Evolutionary conservation across 2,888 invertebrate genomes (phyloP), one percentile per base, ranked within the genome.

Genomic region (Patella depressa): DNA sequence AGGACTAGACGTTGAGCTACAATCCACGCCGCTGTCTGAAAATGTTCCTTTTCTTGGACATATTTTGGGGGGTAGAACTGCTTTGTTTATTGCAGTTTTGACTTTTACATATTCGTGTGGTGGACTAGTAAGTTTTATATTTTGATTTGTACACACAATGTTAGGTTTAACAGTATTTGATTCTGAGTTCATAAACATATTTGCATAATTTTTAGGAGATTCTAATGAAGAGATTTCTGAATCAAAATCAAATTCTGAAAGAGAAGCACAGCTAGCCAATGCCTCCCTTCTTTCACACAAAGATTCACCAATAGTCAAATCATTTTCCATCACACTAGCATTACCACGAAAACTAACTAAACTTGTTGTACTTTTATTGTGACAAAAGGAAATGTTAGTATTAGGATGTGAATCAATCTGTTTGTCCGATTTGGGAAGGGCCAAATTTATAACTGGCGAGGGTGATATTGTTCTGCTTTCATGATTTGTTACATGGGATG

Each of bases 251-350:
- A 9, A 65, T 15, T 65, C 19, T 15, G 19, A 14, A 9, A 65
- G 65, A 65, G 65, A 65, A 5, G 24, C 11, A 15, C 65, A 65
- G 12, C 65, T 65, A 3, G 65, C 65, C 19, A 65, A 24, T 24
- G 19, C 65, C 65, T 65, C 65, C 14, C 65, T n/a, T 24, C 14
- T 7, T 65, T 65, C 65, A 65, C 65, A 65, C 19, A 65, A 24
- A 24, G 65, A 65, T 24, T 65, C 65, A 65, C 65, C 65, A 24
- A 65, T 12, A 65, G 65, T 65, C 24, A 65, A 65, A 65, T 65
- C 24, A 24, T 65, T 65, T 11, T 19, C 24, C 24, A 65, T 19
- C 19, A 24, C 19, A 12, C 65, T 65, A 65, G 19, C 19, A 24
- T n/a, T 19, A 3, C 65, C 65, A 19, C 24, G 65, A 24, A 65